phyloP scores from a whole-genome alignment of 2,888 invertebrate species.

The Phyto melanocephala region DNA sequence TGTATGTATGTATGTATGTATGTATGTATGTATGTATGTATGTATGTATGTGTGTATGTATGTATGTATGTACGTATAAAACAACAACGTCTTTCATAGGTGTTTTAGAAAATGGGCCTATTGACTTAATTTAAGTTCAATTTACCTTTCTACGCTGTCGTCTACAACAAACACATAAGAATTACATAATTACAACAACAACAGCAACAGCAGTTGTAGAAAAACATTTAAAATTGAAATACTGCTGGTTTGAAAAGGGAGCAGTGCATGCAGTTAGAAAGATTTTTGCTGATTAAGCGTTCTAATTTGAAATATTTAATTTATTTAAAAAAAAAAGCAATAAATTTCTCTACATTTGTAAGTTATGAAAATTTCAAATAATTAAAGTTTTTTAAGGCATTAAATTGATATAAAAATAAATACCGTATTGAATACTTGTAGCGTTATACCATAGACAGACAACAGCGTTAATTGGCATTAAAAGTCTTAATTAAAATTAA shows the following conservation, averaged over 20 bases:
- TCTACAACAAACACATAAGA: not conserved
- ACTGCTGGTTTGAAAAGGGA: slow-evolving; percentile 8
- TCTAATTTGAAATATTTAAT: slow-evolving; percentile 12
- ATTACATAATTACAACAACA: not conserved
- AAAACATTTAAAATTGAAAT: not conserved
- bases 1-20: no score
- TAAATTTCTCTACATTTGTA: slow-evolving; percentile 33
- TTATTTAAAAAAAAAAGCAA: not conserved
- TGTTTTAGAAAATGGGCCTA: slow-evolving; percentile 39
- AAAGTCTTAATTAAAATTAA: no score
- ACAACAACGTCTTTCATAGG: slow-evolving; percentile 27
- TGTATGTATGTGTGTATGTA: not conserved
- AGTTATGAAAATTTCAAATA: not conserved
- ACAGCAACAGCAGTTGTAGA: not conserved
- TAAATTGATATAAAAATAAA: no score
- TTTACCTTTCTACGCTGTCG: not conserved
- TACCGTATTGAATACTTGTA: no score
- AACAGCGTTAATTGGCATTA: no score
- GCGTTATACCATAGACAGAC: no score
- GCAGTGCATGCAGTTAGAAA: slow-evolving; percentile 23
- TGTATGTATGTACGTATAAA: not conserved
- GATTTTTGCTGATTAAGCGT: slow-evolving; percentile 45
- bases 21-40: not conserved
- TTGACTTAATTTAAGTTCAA: not conserved
- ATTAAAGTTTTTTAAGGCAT: no score